phyloP scores from a whole-genome alignment of 2,888 invertebrate species.

The Thereva nobilitata region DNA sequence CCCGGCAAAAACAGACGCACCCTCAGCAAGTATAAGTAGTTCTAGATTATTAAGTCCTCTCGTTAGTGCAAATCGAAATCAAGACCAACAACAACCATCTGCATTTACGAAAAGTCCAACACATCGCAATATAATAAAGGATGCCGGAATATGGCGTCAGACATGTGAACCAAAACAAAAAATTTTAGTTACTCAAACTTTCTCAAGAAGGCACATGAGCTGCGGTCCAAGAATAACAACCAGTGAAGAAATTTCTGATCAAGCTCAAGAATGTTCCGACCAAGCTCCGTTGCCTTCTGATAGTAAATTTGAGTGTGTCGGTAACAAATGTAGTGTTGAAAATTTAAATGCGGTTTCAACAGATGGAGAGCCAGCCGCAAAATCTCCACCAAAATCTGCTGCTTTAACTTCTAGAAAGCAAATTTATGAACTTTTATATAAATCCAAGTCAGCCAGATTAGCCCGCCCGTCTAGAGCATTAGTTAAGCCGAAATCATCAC shows the following conservation, averaged over 20 bases:
- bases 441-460: constrained; percentile 36
- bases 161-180: constrained; percentile 1
- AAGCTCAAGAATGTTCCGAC: neutral
- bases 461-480: neutral
- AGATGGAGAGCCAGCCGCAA: neutral
- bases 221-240: constrained; percentile 49
- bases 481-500: constrained; percentile 18
- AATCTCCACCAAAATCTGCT: constrained; percentile 20
- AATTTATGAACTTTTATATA: constrained; percentile 34
- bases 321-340: constrained; percentile 39
- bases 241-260: neutral
- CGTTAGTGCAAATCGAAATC: constrained; percentile 5
- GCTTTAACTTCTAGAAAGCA: constrained; percentile 11
- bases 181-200: constrained; percentile 13
- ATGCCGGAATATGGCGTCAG: constrained; percentile 4
- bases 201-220: constrained; percentile 50
- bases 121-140: constrained; percentile 11
- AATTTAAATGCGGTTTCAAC: constrained; percentile 10
- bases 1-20: constrained; percentile 2
- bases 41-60: constrained; percentile 22
- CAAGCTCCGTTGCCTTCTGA: neutral
- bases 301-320: constrained; percentile 40
- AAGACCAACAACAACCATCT: constrained; percentile 12
- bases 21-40: neutral
- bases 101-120: neutral